Conservation (phyloP, 2,113 vertebrate species). For the Apodemus sylvaticus region DNA sequence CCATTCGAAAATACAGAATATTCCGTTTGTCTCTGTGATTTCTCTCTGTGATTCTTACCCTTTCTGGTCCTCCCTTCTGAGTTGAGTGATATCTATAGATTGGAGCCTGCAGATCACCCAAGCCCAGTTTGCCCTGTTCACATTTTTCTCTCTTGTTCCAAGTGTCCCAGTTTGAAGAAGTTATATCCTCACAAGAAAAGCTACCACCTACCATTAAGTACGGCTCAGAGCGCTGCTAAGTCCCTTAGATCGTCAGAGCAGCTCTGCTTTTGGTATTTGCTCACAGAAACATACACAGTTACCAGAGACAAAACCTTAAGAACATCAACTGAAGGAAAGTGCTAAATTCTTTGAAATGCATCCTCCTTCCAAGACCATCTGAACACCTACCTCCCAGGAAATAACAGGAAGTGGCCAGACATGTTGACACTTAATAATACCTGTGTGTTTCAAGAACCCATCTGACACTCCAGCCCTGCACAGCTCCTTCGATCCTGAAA, state of each 20-base stretch:
- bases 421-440: background rate
- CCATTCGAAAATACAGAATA: background rate
- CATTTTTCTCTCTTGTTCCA: background rate
- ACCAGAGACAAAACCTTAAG: background rate
- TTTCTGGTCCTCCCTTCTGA: background rate
- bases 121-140: background rate
- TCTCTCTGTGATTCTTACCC: background rate
- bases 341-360: background rate
- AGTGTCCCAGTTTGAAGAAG: background rate
- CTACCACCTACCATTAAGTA: background rate
- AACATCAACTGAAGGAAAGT: background rate
- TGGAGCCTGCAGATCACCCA: background rate
- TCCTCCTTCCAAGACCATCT: background rate
- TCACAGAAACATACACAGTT: background rate
- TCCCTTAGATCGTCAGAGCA: background rate
- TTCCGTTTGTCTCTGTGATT: background rate
- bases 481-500: background rate
- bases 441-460: background rate
- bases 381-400: background rate
- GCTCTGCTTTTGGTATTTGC: background rate
- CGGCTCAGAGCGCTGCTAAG: background rate
- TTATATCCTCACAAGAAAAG: background rate
- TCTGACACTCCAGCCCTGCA: background rate
- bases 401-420: background rate
- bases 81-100: background rate